phyloP scores from a whole-genome alignment of 1,140 invertebrate genomes.

The Charaxes varanes region DNA sequence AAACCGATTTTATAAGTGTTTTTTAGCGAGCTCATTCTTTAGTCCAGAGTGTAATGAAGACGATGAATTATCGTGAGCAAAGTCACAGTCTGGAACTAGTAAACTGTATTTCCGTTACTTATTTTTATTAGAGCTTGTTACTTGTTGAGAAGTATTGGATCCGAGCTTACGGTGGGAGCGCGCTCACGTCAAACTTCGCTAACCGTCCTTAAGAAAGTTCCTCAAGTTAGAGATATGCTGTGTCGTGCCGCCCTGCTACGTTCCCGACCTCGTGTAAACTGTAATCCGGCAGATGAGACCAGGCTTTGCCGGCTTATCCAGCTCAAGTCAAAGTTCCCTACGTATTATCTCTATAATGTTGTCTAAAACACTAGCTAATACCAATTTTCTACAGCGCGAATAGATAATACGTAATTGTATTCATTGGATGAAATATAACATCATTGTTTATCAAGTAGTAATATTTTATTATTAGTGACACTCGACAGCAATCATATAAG shows the following conservation, averaged over 20 bases:
- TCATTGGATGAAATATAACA: too few relatives aligned
- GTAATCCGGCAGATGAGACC: slow-evolving; percentile 66
- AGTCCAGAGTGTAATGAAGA: too few relatives aligned
- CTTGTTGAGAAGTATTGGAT: slow-evolving; percentile 57
- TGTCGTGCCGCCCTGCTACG: slow-evolving; percentile 43
- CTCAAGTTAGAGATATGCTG: slow-evolving; percentile 58
- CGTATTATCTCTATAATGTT: too few relatives aligned
- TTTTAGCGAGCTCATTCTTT: too few relatives aligned
- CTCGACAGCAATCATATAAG: too few relatives aligned
- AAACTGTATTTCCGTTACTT: slow-evolving; percentile 7
- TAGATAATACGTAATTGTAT: too few relatives aligned
- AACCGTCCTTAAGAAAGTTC: slow-evolving; percentile 69
- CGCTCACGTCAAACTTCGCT: slow-evolving; percentile 65
- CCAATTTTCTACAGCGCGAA: too few relatives aligned
- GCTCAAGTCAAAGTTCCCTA: slow-evolving; percentile 36
- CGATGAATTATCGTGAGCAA: too few relatives aligned
- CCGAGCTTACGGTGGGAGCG: slow-evolving; percentile 58
- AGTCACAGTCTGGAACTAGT: too few relatives aligned
- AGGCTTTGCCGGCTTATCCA: slow-evolving; percentile 63
- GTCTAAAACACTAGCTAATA: too few relatives aligned
- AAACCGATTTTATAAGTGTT: too few relatives aligned
- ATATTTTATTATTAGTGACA: not conserved
- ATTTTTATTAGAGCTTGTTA: slow-evolving; percentile 46
- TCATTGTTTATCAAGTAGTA: not conserved
- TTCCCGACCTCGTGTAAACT: slow-evolving; percentile 61